These are phyloP conservation scores for Puntigrus tetrazona DNA, from an alignment of 2,113 vertebrate genomes.

Conservation along the genomic window DNA sequence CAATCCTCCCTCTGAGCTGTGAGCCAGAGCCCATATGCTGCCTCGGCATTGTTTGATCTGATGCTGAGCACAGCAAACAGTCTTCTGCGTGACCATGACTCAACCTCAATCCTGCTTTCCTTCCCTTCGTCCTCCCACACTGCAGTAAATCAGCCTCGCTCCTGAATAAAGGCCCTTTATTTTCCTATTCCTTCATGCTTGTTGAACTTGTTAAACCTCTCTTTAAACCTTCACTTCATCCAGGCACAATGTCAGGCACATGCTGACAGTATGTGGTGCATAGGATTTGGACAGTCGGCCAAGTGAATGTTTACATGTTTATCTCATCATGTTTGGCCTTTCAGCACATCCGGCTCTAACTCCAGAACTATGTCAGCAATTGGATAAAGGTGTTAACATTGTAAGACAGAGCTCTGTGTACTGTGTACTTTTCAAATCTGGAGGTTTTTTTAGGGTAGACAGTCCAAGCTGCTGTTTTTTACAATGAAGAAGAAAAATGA, in stretches of 20 bases:
- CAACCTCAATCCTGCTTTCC: slow-evolving; percentile 38
- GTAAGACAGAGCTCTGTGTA: slow-evolving; percentile 29
- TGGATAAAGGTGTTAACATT: slow-evolving; percentile 49
- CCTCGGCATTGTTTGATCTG: slow-evolving; percentile 55
- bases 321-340: not conserved
- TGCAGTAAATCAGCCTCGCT: slow-evolving; percentile 29
- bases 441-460: not conserved
- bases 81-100: slow-evolving; percentile 51
- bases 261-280: not conserved
- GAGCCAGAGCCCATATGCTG: slow-evolving; percentile 56
- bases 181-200: slow-evolving; percentile 24
- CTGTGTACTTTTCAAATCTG: not conserved
- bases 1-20: slow-evolving; percentile 44
- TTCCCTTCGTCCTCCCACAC: slow-evolving; percentile 32
- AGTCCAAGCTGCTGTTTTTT: not conserved
- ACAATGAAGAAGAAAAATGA: not conserved
- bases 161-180: slow-evolving; percentile 30
- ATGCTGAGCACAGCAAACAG: slow-evolving; percentile 50
- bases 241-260: not conserved
- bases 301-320: not conserved
- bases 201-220: slow-evolving; percentile 20
- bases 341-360: slow-evolving; percentile 30
- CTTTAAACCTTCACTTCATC: slow-evolving; percentile 22
- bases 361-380: slow-evolving; percentile 33
- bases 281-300: not conserved